These are phyloP conservation scores for Apomyelois bistriatella DNA, from an alignment of 2,888 invertebrate genomes.

Conservation along the genomic window DNA sequence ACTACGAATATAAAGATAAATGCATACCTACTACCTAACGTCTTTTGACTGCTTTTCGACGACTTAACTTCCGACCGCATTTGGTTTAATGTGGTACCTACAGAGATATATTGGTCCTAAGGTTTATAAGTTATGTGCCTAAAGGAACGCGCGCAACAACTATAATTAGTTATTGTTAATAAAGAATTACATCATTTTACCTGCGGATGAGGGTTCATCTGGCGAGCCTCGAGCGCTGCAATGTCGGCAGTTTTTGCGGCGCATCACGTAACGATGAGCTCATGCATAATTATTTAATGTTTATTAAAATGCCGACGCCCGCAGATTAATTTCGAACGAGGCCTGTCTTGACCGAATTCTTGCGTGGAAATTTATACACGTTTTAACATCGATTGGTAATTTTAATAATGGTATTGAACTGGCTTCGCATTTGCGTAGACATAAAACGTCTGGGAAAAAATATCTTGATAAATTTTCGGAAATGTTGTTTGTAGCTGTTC, in stretches of 20 bases:
- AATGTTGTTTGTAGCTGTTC: too few species aligned
- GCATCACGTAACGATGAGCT: conserved; percentile 49
- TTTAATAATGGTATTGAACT: background rate
- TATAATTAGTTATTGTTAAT: background rate
- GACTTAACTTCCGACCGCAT: too few species aligned
- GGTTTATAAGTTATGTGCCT: too few species aligned
- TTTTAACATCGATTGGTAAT: background rate
- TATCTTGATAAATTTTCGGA: too few species aligned
- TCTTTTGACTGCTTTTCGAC: too few species aligned
- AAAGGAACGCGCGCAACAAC: background rate
- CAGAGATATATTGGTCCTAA: too few species aligned
- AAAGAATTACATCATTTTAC: conserved; percentile 8
- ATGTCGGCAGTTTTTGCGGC: conserved; percentile 33
- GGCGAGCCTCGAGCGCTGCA: background rate
- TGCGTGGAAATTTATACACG: conserved; percentile 10
- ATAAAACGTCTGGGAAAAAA: too few species aligned
- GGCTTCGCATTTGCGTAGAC: too few species aligned
- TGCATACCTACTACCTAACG: too few species aligned
- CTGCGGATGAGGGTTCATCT: background rate
- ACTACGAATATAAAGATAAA: too few species aligned
- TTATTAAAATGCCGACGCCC: conserved; percentile 17
- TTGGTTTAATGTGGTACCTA: too few species aligned
- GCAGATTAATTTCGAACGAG: conserved; percentile 8
- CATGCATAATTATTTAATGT: conserved; percentile 36
- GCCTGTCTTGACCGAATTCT: conserved; percentile 10